Evolutionary conservation across 2,888 invertebrate species (phyloP), one percentile per base, ranked within the genome.

Genomic region (Mythimna albipuncta): DNA sequence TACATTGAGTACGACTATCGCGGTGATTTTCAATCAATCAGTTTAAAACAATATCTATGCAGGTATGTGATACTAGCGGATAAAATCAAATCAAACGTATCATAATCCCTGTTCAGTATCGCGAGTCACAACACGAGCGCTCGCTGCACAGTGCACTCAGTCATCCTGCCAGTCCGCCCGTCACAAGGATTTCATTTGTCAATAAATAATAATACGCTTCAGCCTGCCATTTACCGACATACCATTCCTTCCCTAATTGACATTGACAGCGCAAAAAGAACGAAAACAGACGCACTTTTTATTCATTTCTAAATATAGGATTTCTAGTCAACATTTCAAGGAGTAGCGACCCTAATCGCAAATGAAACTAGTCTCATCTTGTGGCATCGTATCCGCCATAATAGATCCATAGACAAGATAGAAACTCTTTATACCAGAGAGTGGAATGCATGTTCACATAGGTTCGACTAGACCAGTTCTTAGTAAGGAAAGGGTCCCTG

Each of bases 381-480:
- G 26, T 63, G 41, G 75, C 47, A 52, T 76, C 64, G 59, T 72
- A 76, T 81, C 74, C 77, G 74, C 75, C 79, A 57, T 85, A 59
- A 76, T 64, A 76, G 64, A 81, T 78, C 58, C 64, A 72, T 77
- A 64, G 69, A 72, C 65, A 66, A 75, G 77, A 79, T 75, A 82
- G 26, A 69, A 74, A 85, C 75, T 78, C 72, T 82, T 64, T 72
- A 57, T 75, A 80, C 74, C 35, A 63, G 66, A 32, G 26, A 62
- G n/a, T 19, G 74, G 80, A 77, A 85, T 85, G 81, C 38, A 38
- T 77, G 71, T 74, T 70, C 71, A 75, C 77, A 75, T 75, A 72
- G 64, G 57, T 69, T 72, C 38, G 69, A 64, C 54, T 64, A 47
- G 65, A 79, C 72, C 2, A 75, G 69, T 65, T 75, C 81, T 75